Evolutionary conservation across 2,113 vertebrate species (phyloP), one percentile per base, ranked within the genome.

Genomic region (Podarcis cretensis): DNA sequence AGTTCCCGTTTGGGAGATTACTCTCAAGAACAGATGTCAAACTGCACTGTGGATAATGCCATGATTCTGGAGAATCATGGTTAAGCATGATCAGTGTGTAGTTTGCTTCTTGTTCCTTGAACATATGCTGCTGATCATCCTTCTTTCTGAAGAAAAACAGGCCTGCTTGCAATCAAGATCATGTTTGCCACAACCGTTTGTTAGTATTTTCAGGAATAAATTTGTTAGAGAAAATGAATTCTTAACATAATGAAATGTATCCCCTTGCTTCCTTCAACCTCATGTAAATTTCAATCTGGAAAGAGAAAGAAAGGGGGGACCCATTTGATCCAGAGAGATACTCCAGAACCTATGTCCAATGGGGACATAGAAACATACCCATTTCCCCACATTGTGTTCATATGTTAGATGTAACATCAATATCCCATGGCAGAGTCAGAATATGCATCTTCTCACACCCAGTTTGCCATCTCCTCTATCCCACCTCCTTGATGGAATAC

Each of bases 51-150:
- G 7, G 59, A 23, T 25, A 66, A 14, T 66, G 27, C 27, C 89
- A 66, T 80, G 0, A 66, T 89, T 92, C 91, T 89, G 18, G 81
- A 91, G 32, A 92, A 1, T 35, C 85, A 63, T 80, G 5, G 63
- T 89, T 90, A 85, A 77, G 40, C 59, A 48, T 68, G 63, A 27
- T 7, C 63, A 66, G 81, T 76, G 54, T 13, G 12, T 37, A 88
- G 57, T 73, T 71, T 84, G 25, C 40, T 83, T 25, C 71, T 93
- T 81, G 65, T 87, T 86, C 83, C 82, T 89, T 65, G 54, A 74
- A 81, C 59, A 35, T 57, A 90, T 77, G 84, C n/a, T 81, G 48
- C 48, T 76, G 68, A 77, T 85, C 75, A 85, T 93, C 93, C 83
- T 12, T 57, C 8, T 82, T 16, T 79, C 91, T 65, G 40, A 89